Evolutionary conservation across 2,888 invertebrate genomes (phyloP).

Genomic region (Agriotes lineatus): DNA sequence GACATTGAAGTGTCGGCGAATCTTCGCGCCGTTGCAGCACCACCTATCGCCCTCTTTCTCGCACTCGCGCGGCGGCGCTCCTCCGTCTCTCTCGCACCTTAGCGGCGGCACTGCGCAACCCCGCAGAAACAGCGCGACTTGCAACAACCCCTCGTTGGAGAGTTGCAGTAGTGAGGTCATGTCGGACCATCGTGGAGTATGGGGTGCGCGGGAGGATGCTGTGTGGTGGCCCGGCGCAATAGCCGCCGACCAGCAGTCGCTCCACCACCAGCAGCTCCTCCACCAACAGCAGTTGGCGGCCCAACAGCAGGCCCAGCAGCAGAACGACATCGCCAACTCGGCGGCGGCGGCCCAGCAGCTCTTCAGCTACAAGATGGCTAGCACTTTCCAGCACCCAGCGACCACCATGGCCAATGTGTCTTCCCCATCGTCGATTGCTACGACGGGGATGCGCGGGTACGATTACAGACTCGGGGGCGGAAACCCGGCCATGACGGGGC

Average conservation of each 20-base stretch:
- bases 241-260: constrained; percentile 67
- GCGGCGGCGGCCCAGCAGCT: constrained; percentile 74
- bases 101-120: constrained; percentile 62
- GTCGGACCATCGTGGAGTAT: constrained; percentile 76
- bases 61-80: constrained; percentile 57
- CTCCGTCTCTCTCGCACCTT: no score
- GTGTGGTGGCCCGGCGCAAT: constrained; percentile 74
- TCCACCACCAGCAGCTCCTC: constrained; percentile 66
- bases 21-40: constrained; percentile 44
- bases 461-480: constrained; percentile 79
- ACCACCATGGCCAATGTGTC: constrained; percentile 75
- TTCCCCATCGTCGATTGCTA: constrained; percentile 73
- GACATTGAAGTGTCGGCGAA: constrained; percentile 63
- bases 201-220: constrained; percentile 74
- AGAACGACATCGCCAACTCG: constrained; percentile 70
- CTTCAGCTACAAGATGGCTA: constrained; percentile 89
- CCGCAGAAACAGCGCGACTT: constrained; percentile 45
- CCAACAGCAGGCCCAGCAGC: constrained; percentile 65
- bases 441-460: constrained; percentile 70
- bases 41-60: constrained; percentile 28
- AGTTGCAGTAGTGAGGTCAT: constrained; percentile 60
- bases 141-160: constrained; percentile 44
- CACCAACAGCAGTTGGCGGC: constrained; percentile 66
- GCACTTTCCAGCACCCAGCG: constrained; percentile 82
- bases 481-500: constrained; percentile 64